These are phyloP conservation scores for Drymonia ruficornis DNA, from an alignment of 2,888 invertebrate species.

Conservation along the genomic window DNA sequence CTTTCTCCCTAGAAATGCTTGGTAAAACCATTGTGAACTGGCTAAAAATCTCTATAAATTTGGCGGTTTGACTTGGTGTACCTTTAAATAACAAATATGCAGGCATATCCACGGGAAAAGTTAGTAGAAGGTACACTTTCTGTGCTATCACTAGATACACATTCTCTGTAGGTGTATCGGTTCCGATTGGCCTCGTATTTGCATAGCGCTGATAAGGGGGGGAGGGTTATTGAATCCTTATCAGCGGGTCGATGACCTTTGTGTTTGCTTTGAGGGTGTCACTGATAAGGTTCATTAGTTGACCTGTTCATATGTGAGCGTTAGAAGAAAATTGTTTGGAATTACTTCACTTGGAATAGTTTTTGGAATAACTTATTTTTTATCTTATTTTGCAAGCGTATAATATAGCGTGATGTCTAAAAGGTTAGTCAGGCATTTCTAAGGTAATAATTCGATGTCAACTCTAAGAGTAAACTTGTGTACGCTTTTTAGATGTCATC, in stretches of 20 bases:
- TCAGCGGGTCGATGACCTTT: constrained; percentile 59
- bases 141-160: background rate
- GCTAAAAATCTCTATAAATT: too few species aligned
- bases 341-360: too few species aligned
- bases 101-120: background rate
- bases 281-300: constrained; percentile 44
- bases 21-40: too few species aligned
- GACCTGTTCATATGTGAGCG: constrained; percentile 17
- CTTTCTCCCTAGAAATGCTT: too few species aligned
- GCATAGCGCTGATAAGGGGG: constrained; percentile 50
- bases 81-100: background rate
- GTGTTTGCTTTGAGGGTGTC: constrained; percentile 49
- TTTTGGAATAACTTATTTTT: too few species aligned
- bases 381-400: too few species aligned
- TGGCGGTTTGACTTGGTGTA: too few species aligned
- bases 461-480: too few species aligned
- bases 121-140: background rate
- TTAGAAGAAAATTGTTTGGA: background rate
- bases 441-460: too few species aligned
- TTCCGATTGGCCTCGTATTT: constrained; percentile 48
- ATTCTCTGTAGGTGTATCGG: constrained; percentile 20
- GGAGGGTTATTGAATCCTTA: constrained; percentile 77
- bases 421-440: too few species aligned
- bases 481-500: too few species aligned
- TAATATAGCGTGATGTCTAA: too few species aligned